These are phyloP conservation scores for Grammomys surdaster DNA, from an alignment of 2,113 vertebrate genomes.

Conservation along the genomic window DNA sequence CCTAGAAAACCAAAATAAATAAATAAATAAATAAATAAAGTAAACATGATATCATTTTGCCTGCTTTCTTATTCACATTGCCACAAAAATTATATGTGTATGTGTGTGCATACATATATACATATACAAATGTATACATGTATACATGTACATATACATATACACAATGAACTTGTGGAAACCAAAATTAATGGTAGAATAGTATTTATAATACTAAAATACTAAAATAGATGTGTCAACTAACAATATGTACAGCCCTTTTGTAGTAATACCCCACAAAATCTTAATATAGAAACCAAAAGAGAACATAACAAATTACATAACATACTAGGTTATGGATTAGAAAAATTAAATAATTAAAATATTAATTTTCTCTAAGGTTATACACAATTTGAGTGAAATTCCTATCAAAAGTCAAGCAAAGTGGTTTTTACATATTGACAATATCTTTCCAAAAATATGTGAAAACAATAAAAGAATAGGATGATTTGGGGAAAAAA, in stretches of 20 bases:
- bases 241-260: not conserved
- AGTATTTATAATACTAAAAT: not conserved
- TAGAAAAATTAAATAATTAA: not conserved
- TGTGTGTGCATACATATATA: not conserved
- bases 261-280: not conserved
- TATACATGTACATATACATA: not conserved
- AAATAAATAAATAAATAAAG: not conserved
- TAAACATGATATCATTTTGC: slow-evolving; percentile 1
- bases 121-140: not conserved
- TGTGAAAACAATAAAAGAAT: slow-evolving; percentile 33
- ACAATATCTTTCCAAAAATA: slow-evolving; percentile 39
- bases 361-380: slow-evolving; percentile 14
- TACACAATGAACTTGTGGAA: not conserved
- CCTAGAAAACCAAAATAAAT: not conserved
- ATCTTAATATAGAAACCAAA: slow-evolving; percentile 27
- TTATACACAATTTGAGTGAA: not conserved
- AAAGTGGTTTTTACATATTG: not conserved
- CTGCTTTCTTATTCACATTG: not conserved
- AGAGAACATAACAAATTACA: not conserved
- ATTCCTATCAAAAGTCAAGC: slow-evolving; percentile 10
- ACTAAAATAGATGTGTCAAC: not conserved
- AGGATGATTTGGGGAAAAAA: not conserved
- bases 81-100: not conserved
- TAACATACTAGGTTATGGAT: not conserved
- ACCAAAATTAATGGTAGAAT: not conserved